Conservation (phyloP, 2,888 invertebrate species). For the Lobophora halterata region DNA sequence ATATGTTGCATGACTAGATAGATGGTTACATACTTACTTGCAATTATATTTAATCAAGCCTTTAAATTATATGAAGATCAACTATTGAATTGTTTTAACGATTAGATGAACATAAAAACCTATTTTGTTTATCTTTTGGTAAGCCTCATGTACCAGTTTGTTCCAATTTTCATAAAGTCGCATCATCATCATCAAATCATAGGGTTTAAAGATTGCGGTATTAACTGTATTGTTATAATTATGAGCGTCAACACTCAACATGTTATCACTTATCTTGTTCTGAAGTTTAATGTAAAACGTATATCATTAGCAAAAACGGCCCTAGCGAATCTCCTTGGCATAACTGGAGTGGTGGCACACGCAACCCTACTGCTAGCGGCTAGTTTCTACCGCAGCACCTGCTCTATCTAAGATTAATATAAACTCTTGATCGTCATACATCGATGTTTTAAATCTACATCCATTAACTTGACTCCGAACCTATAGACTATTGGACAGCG, state of each 20-base stretch:
- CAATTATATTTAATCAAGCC: no score
- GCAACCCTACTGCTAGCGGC: constrained; percentile 68
- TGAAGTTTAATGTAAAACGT: constrained; percentile 64
- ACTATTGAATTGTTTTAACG: no score
- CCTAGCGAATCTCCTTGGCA: constrained; percentile 61
- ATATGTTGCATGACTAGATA: constrained; percentile 6
- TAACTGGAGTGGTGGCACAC: constrained; percentile 71
- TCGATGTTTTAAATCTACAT: constrained; percentile 38
- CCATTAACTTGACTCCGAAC: not conserved
- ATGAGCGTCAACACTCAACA: no score
- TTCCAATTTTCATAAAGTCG: constrained; percentile 10
- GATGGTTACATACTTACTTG: no score
- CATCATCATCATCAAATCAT: constrained; percentile 25
- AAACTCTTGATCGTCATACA: constrained; percentile 44
- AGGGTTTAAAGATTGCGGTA: no score
- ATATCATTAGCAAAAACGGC: constrained; percentile 69
- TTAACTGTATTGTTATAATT: no score
- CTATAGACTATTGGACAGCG: constrained; percentile 22
- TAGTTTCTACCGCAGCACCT: constrained; percentile 65
- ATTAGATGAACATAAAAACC: no score
- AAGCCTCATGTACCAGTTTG: not conserved
- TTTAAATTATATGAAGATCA: no score
- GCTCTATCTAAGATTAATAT: constrained; percentile 45
- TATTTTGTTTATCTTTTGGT: no score
- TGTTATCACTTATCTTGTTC: constrained; percentile 38